phyloP scores from a whole-genome alignment of 2,113 vertebrate species.

The Neogobius melanostomus region DNA sequence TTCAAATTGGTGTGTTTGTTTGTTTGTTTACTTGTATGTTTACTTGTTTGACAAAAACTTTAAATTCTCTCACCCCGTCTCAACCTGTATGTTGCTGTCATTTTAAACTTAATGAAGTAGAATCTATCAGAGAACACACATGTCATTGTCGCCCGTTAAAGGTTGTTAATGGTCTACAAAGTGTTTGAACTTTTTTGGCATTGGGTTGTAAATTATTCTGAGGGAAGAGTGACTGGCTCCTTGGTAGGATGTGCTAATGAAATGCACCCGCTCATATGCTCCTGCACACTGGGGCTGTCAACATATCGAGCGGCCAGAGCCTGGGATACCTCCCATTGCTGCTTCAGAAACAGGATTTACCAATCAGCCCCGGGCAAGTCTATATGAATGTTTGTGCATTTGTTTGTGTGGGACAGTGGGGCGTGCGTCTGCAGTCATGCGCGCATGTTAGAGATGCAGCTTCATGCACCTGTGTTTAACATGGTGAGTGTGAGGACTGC shows the following conservation, averaged over 20 bases:
- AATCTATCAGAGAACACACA: background rate
- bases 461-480: conserved; percentile 18
- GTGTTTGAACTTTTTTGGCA: background rate
- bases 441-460: conserved; percentile 15
- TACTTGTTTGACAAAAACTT: no score
- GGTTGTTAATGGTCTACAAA: background rate
- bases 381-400: conserved; percentile 52
- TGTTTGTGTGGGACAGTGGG: conserved; percentile 43
- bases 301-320: conserved; percentile 60
- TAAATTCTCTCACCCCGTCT: no score
- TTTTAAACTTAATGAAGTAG: no score
- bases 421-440: conserved; percentile 16
- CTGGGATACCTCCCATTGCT: conserved; percentile 54
- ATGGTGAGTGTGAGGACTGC: background rate
- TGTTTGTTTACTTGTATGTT: no score
- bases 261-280: conserved; percentile 46
- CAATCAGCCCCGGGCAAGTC: conserved; percentile 62
- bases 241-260: conserved; percentile 63
- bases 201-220: conserved; percentile 52
- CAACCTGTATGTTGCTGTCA: no score
- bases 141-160: background rate
- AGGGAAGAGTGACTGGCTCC: conserved; percentile 41
- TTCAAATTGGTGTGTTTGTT: no score
- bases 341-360: conserved; percentile 59
- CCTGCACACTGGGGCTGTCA: conserved; percentile 47